phyloP scores from a whole-genome alignment of 1,140 invertebrate species.

The Epicauta chinensis region DNA sequence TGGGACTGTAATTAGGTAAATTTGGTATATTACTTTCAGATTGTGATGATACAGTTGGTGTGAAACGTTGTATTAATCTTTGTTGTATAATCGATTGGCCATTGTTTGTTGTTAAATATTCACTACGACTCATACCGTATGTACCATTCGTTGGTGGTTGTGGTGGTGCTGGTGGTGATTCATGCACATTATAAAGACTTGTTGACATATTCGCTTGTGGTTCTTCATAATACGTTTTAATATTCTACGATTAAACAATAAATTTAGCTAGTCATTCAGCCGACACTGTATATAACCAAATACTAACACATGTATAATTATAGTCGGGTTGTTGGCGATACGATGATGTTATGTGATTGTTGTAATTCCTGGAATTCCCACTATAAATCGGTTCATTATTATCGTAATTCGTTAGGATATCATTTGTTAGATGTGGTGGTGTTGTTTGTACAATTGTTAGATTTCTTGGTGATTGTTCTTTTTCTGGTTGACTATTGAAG shows the following conservation, averaged over 20 bases:
- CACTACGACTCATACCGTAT: slow-evolving; percentile 32
- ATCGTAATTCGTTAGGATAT: not conserved
- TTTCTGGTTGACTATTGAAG: slow-evolving; percentile 49
- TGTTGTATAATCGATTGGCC: slow-evolving; percentile 27
- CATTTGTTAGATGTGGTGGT: not conserved
- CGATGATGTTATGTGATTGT: slow-evolving; percentile 14
- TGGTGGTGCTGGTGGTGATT: too few species aligned
- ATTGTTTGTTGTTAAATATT: slow-evolving; percentile 21
- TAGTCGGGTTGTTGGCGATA: not conserved
- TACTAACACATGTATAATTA: too few species aligned
- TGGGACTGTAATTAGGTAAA: slow-evolving; percentile 36
- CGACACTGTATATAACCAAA: too few species aligned
- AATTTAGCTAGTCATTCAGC: too few species aligned
- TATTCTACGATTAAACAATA: too few species aligned
- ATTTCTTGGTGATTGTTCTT: not conserved
- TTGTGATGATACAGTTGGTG: slow-evolving; percentile 31
- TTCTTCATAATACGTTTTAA: slow-evolving; percentile 16
- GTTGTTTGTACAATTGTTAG: not conserved
- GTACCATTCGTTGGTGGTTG: slow-evolving; percentile 27
- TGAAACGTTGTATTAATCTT: slow-evolving; percentile 23
- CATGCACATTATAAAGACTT: slow-evolving; percentile 42
- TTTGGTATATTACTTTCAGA: slow-evolving; percentile 41
- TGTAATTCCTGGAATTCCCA: slow-evolving; percentile 4
- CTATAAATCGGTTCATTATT: not conserved
- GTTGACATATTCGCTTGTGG: slow-evolving; percentile 35